These are phyloP conservation scores for Drosophila takahashii DNA, from an alignment of 1,140 invertebrate genomes.

Conservation along the genomic window DNA sequence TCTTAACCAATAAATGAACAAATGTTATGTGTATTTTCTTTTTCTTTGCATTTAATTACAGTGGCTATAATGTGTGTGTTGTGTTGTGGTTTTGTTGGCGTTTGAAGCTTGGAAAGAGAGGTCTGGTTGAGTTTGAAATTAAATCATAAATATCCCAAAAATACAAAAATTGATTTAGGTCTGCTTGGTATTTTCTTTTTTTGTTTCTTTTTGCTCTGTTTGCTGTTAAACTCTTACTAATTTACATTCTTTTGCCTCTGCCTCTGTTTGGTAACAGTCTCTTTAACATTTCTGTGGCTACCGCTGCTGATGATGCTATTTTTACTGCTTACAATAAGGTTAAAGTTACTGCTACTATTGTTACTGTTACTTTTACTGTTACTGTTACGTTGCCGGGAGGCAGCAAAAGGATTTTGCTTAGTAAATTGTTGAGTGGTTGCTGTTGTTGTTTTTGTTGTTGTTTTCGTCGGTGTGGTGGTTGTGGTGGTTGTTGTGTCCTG, in stretches of 20 bases:
- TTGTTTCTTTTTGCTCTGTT: conserved; percentile 3
- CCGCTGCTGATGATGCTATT: conserved; percentile 31
- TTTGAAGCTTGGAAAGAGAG: conserved; percentile 43
- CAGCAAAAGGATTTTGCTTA: conserved; percentile 49
- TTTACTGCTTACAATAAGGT: conserved; percentile 20
- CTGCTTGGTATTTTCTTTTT: conserved; percentile 32
- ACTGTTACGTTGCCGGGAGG: conserved; percentile 52
- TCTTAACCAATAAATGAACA: conserved; percentile 72
- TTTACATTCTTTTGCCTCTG: conserved; percentile 47
- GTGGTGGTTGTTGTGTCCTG: conserved; percentile 35
- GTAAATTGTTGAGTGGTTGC: conserved; percentile 49
- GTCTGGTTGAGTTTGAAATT: conserved; percentile 27
- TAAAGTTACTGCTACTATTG: conserved; percentile 22
- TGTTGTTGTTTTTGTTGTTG: conserved; percentile 8
- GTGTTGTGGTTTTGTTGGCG: conserved; percentile 29
- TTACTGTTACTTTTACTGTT: conserved; percentile 40
- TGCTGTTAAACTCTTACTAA: conserved; percentile 24
- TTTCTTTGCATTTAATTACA: conserved; percentile 63
- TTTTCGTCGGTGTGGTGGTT: conserved; percentile 2
- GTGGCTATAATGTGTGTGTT: conserved; percentile 48
- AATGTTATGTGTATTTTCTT: conserved; percentile 39
- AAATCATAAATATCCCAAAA: conserved; percentile 44
- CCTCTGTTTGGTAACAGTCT: conserved; percentile 43
- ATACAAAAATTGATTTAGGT: conserved; percentile 52
- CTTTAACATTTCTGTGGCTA: conserved; percentile 27